These are phyloP conservation scores for Bombyx mandarina DNA, from an alignment of 1,140 invertebrate genomes.

Conservation along the genomic window DNA sequence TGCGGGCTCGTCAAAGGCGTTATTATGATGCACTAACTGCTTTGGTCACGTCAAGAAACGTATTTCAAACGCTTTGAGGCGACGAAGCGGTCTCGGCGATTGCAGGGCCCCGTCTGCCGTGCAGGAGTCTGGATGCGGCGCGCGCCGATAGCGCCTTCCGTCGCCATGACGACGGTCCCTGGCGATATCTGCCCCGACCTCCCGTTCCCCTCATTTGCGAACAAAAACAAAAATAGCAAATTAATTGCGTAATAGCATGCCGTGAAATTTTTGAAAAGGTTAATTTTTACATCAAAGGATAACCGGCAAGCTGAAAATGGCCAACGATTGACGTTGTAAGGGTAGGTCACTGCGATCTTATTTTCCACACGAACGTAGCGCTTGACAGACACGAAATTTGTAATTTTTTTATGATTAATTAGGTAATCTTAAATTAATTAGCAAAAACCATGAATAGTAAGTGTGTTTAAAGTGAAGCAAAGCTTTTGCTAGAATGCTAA, in stretches of 20 bases:
- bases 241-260: slow-evolving; percentile 62
- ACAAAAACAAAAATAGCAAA: slow-evolving; percentile 68
- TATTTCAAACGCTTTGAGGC: slow-evolving; percentile 24
- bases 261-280: slow-evolving; percentile 38
- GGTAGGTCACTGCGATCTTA: too few species aligned
- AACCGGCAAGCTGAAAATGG: slow-evolving; percentile 15
- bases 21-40: slow-evolving; percentile 34
- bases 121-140: slow-evolving; percentile 29
- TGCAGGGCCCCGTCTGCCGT: slow-evolving; percentile 53
- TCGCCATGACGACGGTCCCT: slow-evolving; percentile 50
- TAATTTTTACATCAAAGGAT: slow-evolving; percentile 30
- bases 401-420: too few species aligned
- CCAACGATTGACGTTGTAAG: slow-evolving; percentile 5
- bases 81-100: slow-evolving; percentile 43
- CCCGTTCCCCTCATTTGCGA: slow-evolving; percentile 20
- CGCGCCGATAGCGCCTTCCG: slow-evolving; percentile 56
- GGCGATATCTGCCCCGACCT: slow-evolving; percentile 51
- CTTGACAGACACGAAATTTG: too few species aligned
- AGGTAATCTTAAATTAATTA: too few species aligned
- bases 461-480: too few species aligned
- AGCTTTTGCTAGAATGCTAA: too few species aligned
- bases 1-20: slow-evolving; percentile 16
- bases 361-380: too few species aligned
- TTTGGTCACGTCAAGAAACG: slow-evolving; percentile 38
- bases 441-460: too few species aligned